Evolutionary conservation across 2,113 vertebrate genomes (phyloP).

Genomic region (Geococcyx californianus): DNA sequence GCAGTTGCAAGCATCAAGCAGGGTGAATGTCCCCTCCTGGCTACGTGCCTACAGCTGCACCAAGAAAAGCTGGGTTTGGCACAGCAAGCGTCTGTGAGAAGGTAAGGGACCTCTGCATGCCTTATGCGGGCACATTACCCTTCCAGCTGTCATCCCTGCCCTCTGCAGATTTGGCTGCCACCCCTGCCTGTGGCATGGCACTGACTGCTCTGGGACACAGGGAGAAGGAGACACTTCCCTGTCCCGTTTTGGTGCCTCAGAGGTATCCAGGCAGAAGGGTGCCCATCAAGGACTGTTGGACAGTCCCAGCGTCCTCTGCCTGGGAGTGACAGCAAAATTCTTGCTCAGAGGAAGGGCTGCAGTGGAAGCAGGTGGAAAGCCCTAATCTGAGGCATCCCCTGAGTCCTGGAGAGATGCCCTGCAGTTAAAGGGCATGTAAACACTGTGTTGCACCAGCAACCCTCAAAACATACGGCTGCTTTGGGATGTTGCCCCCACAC

Average conservation of each 20-base stretch:
- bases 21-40: not conserved
- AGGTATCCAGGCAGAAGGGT: not conserved
- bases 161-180: not conserved
- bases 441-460: not conserved
- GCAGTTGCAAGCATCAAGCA: rapidly evolving
- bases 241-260: rapidly evolving
- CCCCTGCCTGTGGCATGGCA: not conserved
- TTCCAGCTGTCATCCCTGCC: not conserved
- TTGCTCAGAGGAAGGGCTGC: not conserved
- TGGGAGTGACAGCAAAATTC: not conserved
- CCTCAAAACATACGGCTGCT: not conserved
- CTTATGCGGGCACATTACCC: not conserved
- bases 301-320: not conserved
- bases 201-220: not conserved
- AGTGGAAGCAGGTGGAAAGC: not conserved
- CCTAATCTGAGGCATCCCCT: not conserved
- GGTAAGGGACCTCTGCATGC: not conserved
- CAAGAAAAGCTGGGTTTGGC: not conserved
- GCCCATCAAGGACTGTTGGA: not conserved
- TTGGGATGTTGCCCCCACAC: not conserved
- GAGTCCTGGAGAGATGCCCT: not conserved
- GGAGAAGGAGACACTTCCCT: not conserved
- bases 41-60: not conserved
- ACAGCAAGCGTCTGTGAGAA: not conserved
- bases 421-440: not conserved